Evolutionary conservation across 2,113 vertebrate species (phyloP), one percentile per base, ranked within the genome.

Genomic region (Scomber colias): DNA sequence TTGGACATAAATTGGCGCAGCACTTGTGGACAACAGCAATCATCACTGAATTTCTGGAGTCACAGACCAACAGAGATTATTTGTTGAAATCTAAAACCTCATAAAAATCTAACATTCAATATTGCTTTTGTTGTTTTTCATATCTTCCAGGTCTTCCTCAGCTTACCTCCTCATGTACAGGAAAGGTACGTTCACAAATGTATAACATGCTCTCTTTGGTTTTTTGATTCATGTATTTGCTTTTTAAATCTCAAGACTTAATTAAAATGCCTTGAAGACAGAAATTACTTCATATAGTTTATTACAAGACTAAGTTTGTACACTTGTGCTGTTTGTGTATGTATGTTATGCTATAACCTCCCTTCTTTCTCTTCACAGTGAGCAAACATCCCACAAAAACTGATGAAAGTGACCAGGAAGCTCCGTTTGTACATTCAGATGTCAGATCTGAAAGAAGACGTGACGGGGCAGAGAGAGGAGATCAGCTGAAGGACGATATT

Each of bases 81-180:
- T 40, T 9, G 6, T 40, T 40, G 35, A 8, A 40, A 10, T 40
- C 35, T 40, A 40, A 9, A 40, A 40, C 35, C 35, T 40, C 9
- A 40, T 8, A 40, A 40, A 40, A 40, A 40, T 40, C 7, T 40
- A 40, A 40, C 35, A 40, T 40, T 40, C 35, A 40, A 9, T 40
- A 40, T 7, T 9, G 35, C 35, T 8, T 40, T 40, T 40, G 31
- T 35, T 35, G 35, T 40, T 9, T 40, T 9, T 40, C 7, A 40
- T 45, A 12, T 45, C 3, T 30, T 14, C 13, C 66, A 90, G 85
- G 17, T 90, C 88, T 44, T 1, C 0, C 2, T 44, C 75, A 48
- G 89, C 88, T 15, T 92, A 92, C 44, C 88, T 92, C 11, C 86
- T 92, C 31, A 81, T 92, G 78, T 92, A 91, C 79, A 89, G 57